Base-by-base conservation (phyloP, 92 coral and sea anemone species). In the Pocillopora meandrina region DNA sequence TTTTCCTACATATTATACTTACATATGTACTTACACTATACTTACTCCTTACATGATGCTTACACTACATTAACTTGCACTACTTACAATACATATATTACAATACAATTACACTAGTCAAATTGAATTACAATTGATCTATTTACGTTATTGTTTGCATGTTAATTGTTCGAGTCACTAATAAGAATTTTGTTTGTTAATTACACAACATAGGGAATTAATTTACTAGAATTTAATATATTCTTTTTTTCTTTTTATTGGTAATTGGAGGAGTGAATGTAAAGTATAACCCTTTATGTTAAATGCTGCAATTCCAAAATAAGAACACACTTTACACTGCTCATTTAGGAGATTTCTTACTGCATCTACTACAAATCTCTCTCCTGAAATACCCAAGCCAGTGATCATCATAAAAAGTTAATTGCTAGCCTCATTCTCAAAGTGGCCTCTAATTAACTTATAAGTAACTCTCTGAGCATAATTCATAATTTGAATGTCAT, bases 291-390 rank as follows among this genome's bases (percentile, higher is more conserved):
- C 90, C 12, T 77, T 82, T 21, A 86, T 87, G 49, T 86, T 87
- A 75, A 62, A 90, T 75, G 90, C 87, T 26, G 90, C 90, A 63
- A 80, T 90, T 83, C 91, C 89, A 82, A 87, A 86, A 73, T 36
- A 86, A 65, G 93, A 86, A 77, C 91, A 86, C 5, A 87, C 93
- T 64, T 68, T 80, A 78, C 93, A 87, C 60, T 69, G 21, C 9
- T 79, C 17, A 34, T 74, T 74, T 12, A 87, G 78, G 19, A 82
- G 57, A 19, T 68, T 79, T 31, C 81, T 83, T 83, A 84, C 67
- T 42, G 91, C 91, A 64, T 90, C 76, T 12, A 87, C 87, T 23
- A 90, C 88, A 84, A 62, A 90, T 52, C 93, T 90, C 31, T 90
- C 87, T 1, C 91, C 91, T 17, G 93, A 82, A 19, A 88, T 86